phyloP scores from a whole-genome alignment of 2,797 vertebrate genomes.

The Hyperoplus immaculatus region DNA sequence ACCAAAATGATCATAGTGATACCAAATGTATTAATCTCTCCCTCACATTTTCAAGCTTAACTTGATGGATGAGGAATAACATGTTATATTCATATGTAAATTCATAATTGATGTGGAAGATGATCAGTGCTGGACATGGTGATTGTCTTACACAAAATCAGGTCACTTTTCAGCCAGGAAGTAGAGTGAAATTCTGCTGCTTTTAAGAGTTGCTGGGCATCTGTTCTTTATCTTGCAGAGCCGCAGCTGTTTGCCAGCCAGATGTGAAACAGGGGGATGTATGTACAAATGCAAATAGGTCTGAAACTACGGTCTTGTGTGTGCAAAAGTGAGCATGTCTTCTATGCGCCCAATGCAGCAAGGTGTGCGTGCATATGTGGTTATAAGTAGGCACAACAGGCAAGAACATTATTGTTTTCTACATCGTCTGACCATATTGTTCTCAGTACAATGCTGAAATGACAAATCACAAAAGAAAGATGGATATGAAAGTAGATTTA shows the following conservation, averaged over 20 bases:
- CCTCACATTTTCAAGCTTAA: constrained; percentile 24
- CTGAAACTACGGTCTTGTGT: constrained; percentile 21
- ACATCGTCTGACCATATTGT: constrained; percentile 1
- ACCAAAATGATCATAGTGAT: constrained; percentile 66
- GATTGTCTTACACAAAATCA: constrained; percentile 26
- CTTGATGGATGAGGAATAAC: constrained; percentile 21
- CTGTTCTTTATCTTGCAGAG: constrained; percentile 30
- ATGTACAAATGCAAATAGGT: constrained; percentile 33
- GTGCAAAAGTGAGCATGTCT: constrained; percentile 22
- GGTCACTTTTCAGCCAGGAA: constrained; percentile 25
- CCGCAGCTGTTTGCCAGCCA: constrained; percentile 44
- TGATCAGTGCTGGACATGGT: constrained; percentile 23
- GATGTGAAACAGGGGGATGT: constrained; percentile 27
- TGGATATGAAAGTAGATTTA: constrained; percentile 19
- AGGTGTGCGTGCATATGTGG: constrained; percentile 9
- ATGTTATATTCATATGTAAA: constrained; percentile 51
- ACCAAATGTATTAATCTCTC: constrained; percentile 61
- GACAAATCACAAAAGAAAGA: constrained; percentile 21
- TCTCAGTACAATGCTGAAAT: constrained; percentile 3
- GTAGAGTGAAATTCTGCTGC: background rate
- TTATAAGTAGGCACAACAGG: constrained; percentile 28
- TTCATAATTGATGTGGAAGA: constrained; percentile 34
- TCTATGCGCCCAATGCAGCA: too few species aligned
- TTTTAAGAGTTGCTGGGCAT: constrained; percentile 35
- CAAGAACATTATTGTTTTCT: background rate